These are phyloP conservation scores for Coluber constrictor DNA, from an alignment of 2,797 vertebrate species.

Conservation along the genomic window DNA sequence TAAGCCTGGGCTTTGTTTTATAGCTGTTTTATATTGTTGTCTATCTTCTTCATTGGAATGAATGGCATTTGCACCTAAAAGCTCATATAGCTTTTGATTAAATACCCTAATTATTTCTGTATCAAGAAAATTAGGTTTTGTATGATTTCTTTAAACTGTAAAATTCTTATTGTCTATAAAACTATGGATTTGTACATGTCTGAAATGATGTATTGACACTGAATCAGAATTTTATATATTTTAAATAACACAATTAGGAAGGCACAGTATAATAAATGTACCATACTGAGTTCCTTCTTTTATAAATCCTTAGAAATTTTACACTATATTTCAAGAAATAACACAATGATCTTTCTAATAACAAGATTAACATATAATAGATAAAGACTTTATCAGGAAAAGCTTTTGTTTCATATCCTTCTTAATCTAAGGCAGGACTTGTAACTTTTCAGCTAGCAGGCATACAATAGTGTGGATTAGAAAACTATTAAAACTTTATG, in stretches of 20 bases:
- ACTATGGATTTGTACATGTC: not conserved
- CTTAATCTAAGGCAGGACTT: not conserved
- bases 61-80: not conserved
- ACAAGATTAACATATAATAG: not conserved
- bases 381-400: not conserved
- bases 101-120: not conserved
- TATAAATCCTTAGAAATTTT: fast-evolving
- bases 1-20: not conserved
- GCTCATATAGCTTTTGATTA: not conserved
- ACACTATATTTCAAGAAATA: not conserved
- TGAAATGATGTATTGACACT: not conserved
- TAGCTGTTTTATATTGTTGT: not conserved
- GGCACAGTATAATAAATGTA: not conserved
- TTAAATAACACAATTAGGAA: slow-evolving; percentile 3
- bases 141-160: not conserved
- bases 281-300: not conserved
- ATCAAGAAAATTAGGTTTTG: not conserved
- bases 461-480: not conserved
- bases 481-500: not conserved
- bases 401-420: not conserved
- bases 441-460: not conserved
- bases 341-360: fast-evolving
- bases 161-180: not conserved
- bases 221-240: not conserved
- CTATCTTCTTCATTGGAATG: not conserved